phyloP scores from a whole-genome alignment of 2,888 invertebrate species.

The Bugulina stolonifera region DNA sequence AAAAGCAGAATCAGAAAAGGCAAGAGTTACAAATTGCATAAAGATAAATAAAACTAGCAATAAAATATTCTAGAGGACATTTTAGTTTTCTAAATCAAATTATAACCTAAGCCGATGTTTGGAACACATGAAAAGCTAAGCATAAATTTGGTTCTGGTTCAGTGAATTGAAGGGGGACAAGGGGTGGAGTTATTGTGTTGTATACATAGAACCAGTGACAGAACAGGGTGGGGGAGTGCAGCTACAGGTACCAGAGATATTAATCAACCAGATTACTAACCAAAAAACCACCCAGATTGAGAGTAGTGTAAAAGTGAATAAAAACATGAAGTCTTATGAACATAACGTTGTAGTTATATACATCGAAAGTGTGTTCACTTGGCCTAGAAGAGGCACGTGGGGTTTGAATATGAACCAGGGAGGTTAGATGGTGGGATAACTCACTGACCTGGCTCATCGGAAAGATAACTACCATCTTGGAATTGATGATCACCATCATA shows the following conservation, averaged over 20 bases:
- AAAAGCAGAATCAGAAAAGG: too few relatives aligned
- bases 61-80: neutral
- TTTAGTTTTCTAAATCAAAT: too few relatives aligned
- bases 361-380: neutral
- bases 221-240: neutral
- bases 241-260: neutral
- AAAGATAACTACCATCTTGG: neutral
- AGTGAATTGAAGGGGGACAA: neutral
- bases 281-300: too few relatives aligned
- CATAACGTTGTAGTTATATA: too few relatives aligned
- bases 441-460: constrained; percentile 24
- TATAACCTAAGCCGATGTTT: neutral
- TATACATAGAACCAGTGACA: neutral
- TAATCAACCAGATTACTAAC: neutral
- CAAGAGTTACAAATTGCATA: too few relatives aligned
- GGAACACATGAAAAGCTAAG: neutral
- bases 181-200: neutral
- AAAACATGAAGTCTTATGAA: too few relatives aligned
- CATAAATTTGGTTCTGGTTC: neutral
- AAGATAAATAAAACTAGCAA: neutral
- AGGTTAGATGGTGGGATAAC: neutral
- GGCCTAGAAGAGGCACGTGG: neutral
- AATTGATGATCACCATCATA: neutral
- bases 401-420: neutral
- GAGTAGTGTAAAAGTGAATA: too few relatives aligned